phyloP scores from a whole-genome alignment of 1,140 invertebrate genomes.

The Trigoniulus corallinus region DNA sequence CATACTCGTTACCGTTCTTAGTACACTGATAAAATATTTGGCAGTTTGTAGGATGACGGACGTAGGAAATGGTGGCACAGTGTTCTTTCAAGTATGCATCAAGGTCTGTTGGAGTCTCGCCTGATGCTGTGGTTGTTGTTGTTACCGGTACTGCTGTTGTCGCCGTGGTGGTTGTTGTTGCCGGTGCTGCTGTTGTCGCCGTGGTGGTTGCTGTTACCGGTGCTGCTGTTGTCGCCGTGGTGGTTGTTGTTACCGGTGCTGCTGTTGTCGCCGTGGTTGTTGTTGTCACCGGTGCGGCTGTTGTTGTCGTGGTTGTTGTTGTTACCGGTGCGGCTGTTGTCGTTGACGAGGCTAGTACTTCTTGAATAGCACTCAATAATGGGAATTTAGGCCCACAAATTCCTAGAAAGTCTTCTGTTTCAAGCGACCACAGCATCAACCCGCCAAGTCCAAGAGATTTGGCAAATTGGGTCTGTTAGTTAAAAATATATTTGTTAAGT shows the following conservation, averaged over 20 bases:
- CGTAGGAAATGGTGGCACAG: too few relatives aligned
- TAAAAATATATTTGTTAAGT: background rate
- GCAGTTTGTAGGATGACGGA: too few relatives aligned
- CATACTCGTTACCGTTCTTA: too few relatives aligned
- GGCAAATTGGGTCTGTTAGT: background rate
- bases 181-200: too few relatives aligned
- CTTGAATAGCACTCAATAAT: background rate
- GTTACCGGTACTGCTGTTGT: too few relatives aligned
- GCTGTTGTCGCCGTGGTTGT: background rate
- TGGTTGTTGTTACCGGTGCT: background rate
- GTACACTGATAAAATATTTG: too few relatives aligned
- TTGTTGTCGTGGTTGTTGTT: background rate
- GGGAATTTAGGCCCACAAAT: background rate
- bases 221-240: too few relatives aligned
- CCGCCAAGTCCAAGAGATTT: constrained; percentile 27
- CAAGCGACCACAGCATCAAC: constrained; percentile 42
- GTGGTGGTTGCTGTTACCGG: too few relatives aligned
- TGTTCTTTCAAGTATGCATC: too few relatives aligned
- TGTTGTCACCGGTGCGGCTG: background rate
- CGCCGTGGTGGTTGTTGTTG: too few relatives aligned
- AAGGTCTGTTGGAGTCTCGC: too few relatives aligned
- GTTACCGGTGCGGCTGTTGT: background rate
- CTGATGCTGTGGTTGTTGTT: too few relatives aligned
- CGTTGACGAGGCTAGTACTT: background rate
- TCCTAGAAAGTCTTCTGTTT: constrained; percentile 36